Conservation (phyloP, 2,113 vertebrate species). For the Scolopax mira region DNA sequence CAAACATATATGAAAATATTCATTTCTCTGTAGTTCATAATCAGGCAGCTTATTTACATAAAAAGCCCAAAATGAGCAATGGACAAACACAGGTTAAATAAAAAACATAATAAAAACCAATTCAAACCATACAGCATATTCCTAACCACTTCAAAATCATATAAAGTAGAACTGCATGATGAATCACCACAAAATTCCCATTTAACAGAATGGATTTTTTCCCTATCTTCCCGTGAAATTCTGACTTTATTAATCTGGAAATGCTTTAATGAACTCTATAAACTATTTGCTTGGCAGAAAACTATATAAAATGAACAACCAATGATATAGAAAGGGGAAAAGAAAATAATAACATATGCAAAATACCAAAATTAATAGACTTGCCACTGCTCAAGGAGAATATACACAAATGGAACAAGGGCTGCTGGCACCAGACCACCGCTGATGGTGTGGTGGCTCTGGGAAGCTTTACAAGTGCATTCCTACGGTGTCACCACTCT, state of each 20-base stretch:
- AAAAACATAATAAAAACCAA: slow-evolving; percentile 3
- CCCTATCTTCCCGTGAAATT: not conserved
- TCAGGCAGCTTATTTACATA: slow-evolving; percentile 42
- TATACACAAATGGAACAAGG: not conserved
- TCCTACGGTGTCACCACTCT: not conserved
- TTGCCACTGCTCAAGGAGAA: not conserved
- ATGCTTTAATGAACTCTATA: slow-evolving; percentile 10
- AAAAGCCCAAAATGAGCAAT: slow-evolving; percentile 50
- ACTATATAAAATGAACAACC: not conserved
- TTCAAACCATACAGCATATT: not conserved
- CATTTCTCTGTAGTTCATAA: slow-evolving; percentile 26
- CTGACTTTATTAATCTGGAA: slow-evolving; percentile 28
- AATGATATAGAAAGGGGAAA: not conserved
- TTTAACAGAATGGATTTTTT: slow-evolving; percentile 12
- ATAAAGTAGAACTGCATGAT: not conserved
- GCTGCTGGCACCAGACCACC: not conserved
- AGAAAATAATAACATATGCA: not conserved
- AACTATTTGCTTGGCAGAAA: not conserved
- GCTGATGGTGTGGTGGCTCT: not conserved
- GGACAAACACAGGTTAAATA: slow-evolving; percentile 43
- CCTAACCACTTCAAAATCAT: slow-evolving; percentile 36
- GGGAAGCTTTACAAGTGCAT: not conserved
- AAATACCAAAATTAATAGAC: not conserved
- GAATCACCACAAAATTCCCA: slow-evolving; percentile 18
- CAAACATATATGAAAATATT: slow-evolving; percentile 51